Percentiles rank a stretch among this genome's conserved stretches.
These are phyloP conservation scores for Clarias gariepinus DNA, from an alignment of 2,113 vertebrate genomes.

Conservation along the genomic window DNA sequence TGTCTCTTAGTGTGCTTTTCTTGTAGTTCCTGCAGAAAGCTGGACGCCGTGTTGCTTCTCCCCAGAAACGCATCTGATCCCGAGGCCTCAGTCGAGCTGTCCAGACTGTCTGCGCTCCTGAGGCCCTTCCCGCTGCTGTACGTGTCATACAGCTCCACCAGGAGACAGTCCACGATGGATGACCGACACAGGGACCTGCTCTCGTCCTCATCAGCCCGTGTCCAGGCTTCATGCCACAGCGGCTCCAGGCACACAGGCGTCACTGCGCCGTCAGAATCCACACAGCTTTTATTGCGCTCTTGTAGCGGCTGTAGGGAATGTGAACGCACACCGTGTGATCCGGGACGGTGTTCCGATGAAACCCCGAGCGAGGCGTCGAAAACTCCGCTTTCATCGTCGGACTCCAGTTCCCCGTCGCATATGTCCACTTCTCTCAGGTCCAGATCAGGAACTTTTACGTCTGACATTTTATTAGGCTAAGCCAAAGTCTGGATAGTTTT, in stretches of 20 bases:
- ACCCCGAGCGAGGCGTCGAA: constrained; percentile 60
- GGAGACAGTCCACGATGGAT: constrained; percentile 87
- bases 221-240: constrained; percentile 36
- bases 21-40: constrained; percentile 82
- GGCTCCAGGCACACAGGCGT: constrained; percentile 28
- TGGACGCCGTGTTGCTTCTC: constrained; percentile 76
- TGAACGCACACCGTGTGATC: constrained; percentile 21
- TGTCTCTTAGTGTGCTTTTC: constrained; percentile 79
- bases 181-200: constrained; percentile 52
- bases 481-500: background rate
- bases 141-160: constrained; percentile 90
- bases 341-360: constrained; percentile 36
- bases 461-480: constrained; percentile 61
- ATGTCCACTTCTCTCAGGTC: constrained; percentile 75
- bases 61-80: constrained; percentile 80
- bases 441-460: constrained; percentile 38
- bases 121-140: constrained; percentile 62
- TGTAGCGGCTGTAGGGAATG: background rate
- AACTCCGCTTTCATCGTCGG: constrained; percentile 67
- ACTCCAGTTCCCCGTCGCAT: constrained; percentile 59
- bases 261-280: background rate
- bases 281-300: background rate
- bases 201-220: constrained; percentile 44
- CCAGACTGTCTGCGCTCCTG: constrained; percentile 76
- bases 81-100: constrained; percentile 90